These are phyloP conservation scores for Philonicus albiceps DNA, from an alignment of 2,888 invertebrate genomes.

Conservation along the genomic window DNA sequence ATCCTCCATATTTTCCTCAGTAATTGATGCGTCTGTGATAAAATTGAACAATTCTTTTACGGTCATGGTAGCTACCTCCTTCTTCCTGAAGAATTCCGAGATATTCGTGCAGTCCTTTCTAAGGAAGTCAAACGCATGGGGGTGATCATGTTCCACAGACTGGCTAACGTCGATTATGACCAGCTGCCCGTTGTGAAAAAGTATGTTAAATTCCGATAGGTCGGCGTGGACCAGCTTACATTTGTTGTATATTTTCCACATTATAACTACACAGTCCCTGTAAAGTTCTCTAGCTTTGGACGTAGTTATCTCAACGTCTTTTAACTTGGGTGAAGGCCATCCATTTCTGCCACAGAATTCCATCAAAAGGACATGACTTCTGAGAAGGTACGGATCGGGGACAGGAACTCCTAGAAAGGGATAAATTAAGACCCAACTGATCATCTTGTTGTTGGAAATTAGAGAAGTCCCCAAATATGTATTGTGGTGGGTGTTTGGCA, in stretches of 20 bases:
- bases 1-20: conserved; percentile 80
- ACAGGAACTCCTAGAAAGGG: conserved; percentile 70
- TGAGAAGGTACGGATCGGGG: conserved; percentile 85
- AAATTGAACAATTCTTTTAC: conserved; percentile 95
- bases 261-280: conserved; percentile 82
- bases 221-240: conserved; percentile 97
- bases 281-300: conserved; percentile 81
- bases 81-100: conserved; percentile 87
- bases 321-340: conserved; percentile 89
- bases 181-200: conserved; percentile 83
- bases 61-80: conserved; percentile 88
- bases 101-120: conserved; percentile 95
- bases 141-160: conserved; percentile 98
- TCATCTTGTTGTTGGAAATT: neutral
- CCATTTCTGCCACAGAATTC: conserved; percentile 91
- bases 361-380: conserved; percentile 95
- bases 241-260: conserved; percentile 94
- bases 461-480: too few species aligned
- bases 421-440: neutral
- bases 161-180: conserved; percentile 98
- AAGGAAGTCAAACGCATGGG: conserved; percentile 91
- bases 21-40: conserved; percentile 90
- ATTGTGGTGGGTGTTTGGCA: too few species aligned
- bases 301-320: conserved; percentile 81
- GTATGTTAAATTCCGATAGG: conserved; percentile 94